phyloP scores from a whole-genome alignment of 1,140 invertebrate genomes.

The Drosophila elegans region DNA sequence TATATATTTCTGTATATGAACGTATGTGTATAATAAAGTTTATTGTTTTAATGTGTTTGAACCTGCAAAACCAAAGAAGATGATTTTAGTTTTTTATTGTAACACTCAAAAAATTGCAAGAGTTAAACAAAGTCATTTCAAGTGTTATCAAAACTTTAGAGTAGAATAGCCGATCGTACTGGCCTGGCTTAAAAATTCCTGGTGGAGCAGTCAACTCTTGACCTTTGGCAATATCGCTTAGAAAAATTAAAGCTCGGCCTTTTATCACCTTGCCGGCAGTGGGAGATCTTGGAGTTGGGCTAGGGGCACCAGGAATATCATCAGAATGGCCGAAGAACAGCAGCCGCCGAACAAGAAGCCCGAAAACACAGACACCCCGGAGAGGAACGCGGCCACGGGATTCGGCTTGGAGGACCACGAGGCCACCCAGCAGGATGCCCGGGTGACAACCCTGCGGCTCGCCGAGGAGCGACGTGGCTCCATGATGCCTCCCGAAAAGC shows the following conservation, averaged over 20 bases:
- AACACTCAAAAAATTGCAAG: no score
- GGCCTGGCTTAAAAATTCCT: slow-evolving; percentile 23
- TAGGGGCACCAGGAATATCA: background rate
- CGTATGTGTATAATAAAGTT: slow-evolving; percentile 71
- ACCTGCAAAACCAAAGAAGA: slow-evolving; percentile 2
- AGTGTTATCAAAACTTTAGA: background rate
- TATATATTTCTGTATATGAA: slow-evolving; percentile 60
- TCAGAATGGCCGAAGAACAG: slow-evolving; percentile 32
- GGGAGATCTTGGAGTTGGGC: slow-evolving; percentile 6
- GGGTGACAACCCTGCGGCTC: slow-evolving; percentile 31
- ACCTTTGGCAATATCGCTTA: background rate
- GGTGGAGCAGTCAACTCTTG: slow-evolving; percentile 4
- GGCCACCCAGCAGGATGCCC: slow-evolving; percentile 51
- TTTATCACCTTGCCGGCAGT: slow-evolving; percentile 49
- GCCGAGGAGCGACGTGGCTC: slow-evolving; percentile 26
- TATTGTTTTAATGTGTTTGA: slow-evolving; percentile 73
- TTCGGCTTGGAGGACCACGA: slow-evolving; percentile 57
- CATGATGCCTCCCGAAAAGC: background rate
- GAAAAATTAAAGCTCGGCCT: slow-evolving; percentile 19
- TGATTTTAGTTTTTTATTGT: background rate
- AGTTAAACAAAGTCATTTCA: no score
- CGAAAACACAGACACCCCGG: background rate
- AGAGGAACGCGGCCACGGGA: slow-evolving; percentile 42
- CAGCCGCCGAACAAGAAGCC: background rate
- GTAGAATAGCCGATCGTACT: background rate